Percentiles rank a stretch among this genome's conserved stretches.
Evolutionary conservation across 2,797 vertebrate species (phyloP).

Genomic region (Podarcis lilfordi): DNA sequence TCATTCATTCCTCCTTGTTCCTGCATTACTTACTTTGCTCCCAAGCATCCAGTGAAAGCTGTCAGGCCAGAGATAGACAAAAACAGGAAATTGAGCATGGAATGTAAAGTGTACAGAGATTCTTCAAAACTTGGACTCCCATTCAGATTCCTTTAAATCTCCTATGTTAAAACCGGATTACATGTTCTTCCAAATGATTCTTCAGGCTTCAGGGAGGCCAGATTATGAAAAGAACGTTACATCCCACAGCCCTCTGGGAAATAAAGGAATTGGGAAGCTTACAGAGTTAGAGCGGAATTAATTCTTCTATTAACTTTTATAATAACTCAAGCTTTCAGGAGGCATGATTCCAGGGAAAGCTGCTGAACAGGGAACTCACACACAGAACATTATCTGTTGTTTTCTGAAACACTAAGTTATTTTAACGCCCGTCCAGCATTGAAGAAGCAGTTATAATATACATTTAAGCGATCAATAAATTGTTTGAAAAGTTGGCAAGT

Average conservation of each 20-base stretch:
- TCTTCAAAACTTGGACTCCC: constrained; percentile 35
- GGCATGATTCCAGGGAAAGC: not conserved
- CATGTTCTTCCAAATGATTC: constrained; percentile 51
- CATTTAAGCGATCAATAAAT: not conserved
- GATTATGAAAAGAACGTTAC: not conserved
- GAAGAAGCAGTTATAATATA: not conserved
- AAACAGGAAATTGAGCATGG: constrained; percentile 31
- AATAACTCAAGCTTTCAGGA: not conserved
- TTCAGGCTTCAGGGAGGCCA: constrained; percentile 31
- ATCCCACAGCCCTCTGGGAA: not conserved
- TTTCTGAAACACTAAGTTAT: not conserved
- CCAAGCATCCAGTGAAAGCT: constrained; percentile 14
- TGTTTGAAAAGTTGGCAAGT: not conserved
- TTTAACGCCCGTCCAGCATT: not conserved
- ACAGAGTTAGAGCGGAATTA: not conserved
- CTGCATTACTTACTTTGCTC: constrained; percentile 43
- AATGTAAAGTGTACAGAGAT: constrained; percentile 6
- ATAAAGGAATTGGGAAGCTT: not conserved
- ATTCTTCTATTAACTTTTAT: not conserved
- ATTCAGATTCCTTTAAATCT: constrained; percentile 41
- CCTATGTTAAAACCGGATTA: constrained; percentile 36
- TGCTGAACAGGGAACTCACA: not conserved
- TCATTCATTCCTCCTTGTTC: constrained; percentile 16
- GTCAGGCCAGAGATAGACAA: constrained; percentile 20
- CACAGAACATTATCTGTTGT: not conserved